Evolutionary conservation across 2,113 vertebrate species (phyloP).

Genomic region (Cyphomyrus discorhynchus): DNA sequence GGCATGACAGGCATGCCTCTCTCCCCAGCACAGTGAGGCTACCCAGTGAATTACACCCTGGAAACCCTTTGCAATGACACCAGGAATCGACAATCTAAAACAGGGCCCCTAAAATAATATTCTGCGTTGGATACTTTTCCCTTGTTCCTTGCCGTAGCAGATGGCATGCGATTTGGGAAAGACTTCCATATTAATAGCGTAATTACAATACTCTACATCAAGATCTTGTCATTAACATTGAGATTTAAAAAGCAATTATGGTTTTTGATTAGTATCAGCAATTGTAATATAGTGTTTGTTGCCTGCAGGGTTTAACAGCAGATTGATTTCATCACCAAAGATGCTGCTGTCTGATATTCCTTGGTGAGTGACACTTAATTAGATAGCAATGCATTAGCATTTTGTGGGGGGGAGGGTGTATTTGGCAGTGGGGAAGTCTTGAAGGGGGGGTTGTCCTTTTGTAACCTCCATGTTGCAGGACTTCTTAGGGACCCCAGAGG

Average conservation of each 20-base stretch:
- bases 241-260: conserved; percentile 68
- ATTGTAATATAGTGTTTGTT: conserved; percentile 40
- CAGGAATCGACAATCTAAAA: background rate
- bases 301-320: conserved; percentile 40
- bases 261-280: conserved; percentile 55
- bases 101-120: background rate
- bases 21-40: background rate
- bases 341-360: conserved; percentile 37
- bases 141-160: conserved; percentile 46
- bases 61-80: background rate
- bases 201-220: conserved; percentile 62
- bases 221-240: conserved; percentile 61
- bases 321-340: conserved; percentile 49
- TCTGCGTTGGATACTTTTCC: conserved; percentile 25
- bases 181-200: conserved; percentile 62
- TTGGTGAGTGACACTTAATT: conserved; percentile 57
- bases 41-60: background rate
- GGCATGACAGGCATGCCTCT: background rate
- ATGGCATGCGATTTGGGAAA: conserved; percentile 54
- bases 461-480: conserved; percentile 1
- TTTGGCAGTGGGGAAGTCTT: conserved; percentile 8
- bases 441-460: conserved; percentile 11
- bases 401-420: conserved; percentile 8
- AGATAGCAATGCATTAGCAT: conserved; percentile 49
- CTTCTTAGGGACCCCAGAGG: background rate